Base-by-base conservation (phyloP, 2,113 vertebrate species). In the Spheniscus mendiculus region DNA sequence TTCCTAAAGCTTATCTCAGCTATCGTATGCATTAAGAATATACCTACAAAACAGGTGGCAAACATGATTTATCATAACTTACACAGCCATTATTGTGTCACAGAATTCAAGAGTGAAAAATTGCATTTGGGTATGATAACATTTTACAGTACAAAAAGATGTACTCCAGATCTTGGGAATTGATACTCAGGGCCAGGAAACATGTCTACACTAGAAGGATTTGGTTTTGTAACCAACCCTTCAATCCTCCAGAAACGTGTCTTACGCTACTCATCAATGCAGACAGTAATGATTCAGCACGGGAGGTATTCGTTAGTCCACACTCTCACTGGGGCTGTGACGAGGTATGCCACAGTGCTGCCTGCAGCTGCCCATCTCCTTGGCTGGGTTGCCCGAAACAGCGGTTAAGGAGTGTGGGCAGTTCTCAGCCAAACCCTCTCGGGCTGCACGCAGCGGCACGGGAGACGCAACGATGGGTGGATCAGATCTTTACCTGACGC, bases 371-470 rank as follows among this genome's bases (percentile, higher is more conserved):
- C n/a, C n/a, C 18, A 21, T 34, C 44, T 61, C 45, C n/a, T 30
- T 8, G 40, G 30, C 55, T 59, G 82, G 11, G 11, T 14, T 25
- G 38, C 61, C 59, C 1, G 0, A 21, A 63, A 19, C 13, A 32
- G 50, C 0, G 0, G 9, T 22, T 17, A 20, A 40, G 25, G 25
- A 63, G 12, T 0, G 11, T 1, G 5, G 27, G 19, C 15, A 17
- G 38, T 11, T 59, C 45, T 61, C 52, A 30, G 61, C 4, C 47
- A 47, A 7, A 19, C 30, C 10, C 61, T n/a, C 34, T 4, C 12
- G 45, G 26, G 16, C 50, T n/a, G 61, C 21, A 12, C 0, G 3
- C n/a, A 15, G 70, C 4, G 4, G 34, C 38, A 32, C 1, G 2
- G 73, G 42, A 74, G 59, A 56, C 0, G 3, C 44, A 32, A 8